phyloP scores from a whole-genome alignment of 1,140 invertebrate genomes.

The Platyscapa corneri region DNA sequence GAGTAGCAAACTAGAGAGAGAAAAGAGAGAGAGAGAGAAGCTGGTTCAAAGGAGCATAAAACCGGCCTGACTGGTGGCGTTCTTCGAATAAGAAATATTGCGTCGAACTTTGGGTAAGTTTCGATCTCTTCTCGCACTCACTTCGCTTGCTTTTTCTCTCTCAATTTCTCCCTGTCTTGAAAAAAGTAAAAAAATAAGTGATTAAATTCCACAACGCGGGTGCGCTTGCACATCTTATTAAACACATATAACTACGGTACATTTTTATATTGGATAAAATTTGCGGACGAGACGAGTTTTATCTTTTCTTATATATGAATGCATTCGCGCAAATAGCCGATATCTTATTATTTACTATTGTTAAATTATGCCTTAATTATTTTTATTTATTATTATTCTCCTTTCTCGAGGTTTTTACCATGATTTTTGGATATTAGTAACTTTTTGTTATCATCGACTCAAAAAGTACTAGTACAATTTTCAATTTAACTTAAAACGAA shows the following conservation, averaged over 20 bases:
- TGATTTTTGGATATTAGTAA: too few species aligned
- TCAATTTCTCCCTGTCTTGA: background rate
- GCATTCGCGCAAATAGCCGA: background rate
- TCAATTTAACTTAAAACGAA: background rate
- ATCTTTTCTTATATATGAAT: background rate
- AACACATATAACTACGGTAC: background rate
- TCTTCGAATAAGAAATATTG: slow-evolving; percentile 66
- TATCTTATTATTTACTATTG: slow-evolving; percentile 17
- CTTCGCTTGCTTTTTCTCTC: background rate
- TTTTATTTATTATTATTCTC: background rate
- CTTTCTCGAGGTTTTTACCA: background rate
- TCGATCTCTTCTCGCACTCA: background rate
- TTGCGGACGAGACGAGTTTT: background rate
- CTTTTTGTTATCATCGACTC: too few species aligned
- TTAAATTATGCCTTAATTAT: background rate
- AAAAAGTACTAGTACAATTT: background rate
- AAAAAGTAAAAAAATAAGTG: slow-evolving; percentile 22
- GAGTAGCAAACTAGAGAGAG: background rate
- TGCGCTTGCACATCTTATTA: background rate
- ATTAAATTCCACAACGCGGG: slow-evolving; percentile 11
- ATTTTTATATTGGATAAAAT: background rate
- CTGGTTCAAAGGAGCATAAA: slow-evolving; percentile 60
- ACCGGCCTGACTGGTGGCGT: slow-evolving; percentile 73
- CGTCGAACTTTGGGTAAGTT: slow-evolving; percentile 51
- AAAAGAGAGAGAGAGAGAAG: background rate